Evolutionary conservation across 2,888 invertebrate genomes (phyloP).

Genomic region (Melanchra persicariae): DNA sequence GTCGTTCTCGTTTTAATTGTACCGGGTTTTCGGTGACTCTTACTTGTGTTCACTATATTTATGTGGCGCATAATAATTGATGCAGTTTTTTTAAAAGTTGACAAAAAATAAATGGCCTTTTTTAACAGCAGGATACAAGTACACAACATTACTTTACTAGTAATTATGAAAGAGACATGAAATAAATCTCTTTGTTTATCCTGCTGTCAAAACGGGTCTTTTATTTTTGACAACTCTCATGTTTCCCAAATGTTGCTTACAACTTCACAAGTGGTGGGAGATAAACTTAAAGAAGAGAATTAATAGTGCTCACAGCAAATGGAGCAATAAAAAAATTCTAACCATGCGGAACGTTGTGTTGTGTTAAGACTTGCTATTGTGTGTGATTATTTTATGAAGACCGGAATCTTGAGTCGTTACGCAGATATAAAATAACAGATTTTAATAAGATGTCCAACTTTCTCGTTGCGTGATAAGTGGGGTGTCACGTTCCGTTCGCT

Average conservation of each 20-base stretch:
- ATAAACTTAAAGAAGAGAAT: slow-evolving; percentile 11
- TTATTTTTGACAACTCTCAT: too few species aligned
- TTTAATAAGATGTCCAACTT: slow-evolving; percentile 87
- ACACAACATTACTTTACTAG: too few species aligned
- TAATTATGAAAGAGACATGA: too few species aligned
- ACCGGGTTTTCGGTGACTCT: slow-evolving; percentile 67
- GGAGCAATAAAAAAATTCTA: slow-evolving; percentile 20
- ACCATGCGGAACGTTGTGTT: slow-evolving; percentile 12
- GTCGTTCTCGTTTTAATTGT: slow-evolving; percentile 84
- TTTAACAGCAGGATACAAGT: too few species aligned
- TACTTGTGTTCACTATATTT: slow-evolving; percentile 27
- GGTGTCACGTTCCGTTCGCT: slow-evolving; percentile 87
- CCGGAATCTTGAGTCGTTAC: slow-evolving; percentile 67
- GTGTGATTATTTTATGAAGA: slow-evolving; percentile 58
- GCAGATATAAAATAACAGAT: slow-evolving; percentile 83
- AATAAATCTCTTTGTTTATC: too few species aligned
- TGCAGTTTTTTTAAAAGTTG: too few species aligned
- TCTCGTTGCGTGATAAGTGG: slow-evolving; percentile 87
- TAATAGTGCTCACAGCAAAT: slow-evolving; percentile 24
- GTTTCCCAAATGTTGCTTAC: slow-evolving; percentile 22
- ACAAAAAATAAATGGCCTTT: too few species aligned
- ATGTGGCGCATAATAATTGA: slow-evolving; percentile 1
- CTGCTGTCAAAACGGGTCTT: too few species aligned
- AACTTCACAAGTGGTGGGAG: slow-evolving; percentile 12
- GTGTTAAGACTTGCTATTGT: slow-evolving; percentile 27